Percentiles rank a stretch among this genome's conserved stretches.
Conservation (phyloP, 2,113 vertebrate species). For the Colius striatus region DNA sequence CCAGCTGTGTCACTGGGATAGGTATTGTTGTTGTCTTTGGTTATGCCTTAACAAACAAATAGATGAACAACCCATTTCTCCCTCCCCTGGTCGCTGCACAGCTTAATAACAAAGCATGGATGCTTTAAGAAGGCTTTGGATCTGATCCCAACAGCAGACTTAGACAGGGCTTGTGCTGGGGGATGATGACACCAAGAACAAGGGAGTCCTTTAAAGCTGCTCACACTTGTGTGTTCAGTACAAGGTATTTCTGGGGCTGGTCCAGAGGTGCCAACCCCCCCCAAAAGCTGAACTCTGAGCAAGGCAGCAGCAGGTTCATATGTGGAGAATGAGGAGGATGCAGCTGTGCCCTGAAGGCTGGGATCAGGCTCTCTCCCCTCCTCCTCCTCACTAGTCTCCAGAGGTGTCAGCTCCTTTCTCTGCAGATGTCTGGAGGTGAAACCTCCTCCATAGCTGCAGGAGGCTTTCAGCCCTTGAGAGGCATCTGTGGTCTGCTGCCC, state of each 20-base stretch:
- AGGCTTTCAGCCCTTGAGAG: background rate
- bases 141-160: slow-evolving; percentile 46
- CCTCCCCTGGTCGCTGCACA: background rate
- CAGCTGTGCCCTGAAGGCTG: background rate
- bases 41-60: background rate
- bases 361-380: background rate
- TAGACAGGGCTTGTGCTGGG: background rate
- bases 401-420: background rate
- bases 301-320: background rate
- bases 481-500: background rate
- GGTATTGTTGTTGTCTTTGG: background rate
- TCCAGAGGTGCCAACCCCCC: background rate
- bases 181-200: background rate
- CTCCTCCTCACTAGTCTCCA: background rate
- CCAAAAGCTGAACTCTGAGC: background rate
- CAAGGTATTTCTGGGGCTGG: background rate
- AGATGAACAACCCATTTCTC: background rate
- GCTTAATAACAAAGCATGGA: slow-evolving; percentile 33
- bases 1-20: background rate
- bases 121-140: slow-evolving; percentile 50
- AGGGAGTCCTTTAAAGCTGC: background rate
- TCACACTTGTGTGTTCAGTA: background rate
- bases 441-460: background rate
- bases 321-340: background rate
- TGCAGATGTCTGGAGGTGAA: background rate